phyloP scores from a whole-genome alignment of 1,140 invertebrate species.

The Doryteuthis pealeii region DNA sequence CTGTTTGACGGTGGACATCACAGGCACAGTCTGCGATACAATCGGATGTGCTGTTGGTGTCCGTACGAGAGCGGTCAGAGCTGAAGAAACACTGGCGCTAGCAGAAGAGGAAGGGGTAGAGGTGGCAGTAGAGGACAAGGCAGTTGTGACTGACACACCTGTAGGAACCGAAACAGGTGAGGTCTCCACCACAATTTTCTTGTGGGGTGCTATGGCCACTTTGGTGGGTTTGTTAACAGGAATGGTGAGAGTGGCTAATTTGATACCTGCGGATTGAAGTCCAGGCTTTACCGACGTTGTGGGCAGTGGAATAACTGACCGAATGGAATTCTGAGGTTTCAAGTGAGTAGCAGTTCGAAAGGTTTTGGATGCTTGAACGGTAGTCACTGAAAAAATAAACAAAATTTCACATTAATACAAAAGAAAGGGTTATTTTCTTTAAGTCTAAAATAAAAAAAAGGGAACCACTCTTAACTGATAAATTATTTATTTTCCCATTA shows the following conservation, averaged over 20 bases:
- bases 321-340: not conserved
- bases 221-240: not conserved
- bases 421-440: no score
- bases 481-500: no score
- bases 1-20: slow-evolving; percentile 1
- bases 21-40: slow-evolving; percentile 13
- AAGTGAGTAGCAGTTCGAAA: not conserved
- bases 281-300: not conserved
- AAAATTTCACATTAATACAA: no score
- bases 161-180: slow-evolving; percentile 7
- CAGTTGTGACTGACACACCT: not conserved
- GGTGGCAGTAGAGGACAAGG: slow-evolving; percentile 12
- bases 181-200: slow-evolving; percentile 2
- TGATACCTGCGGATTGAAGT: not conserved
- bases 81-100: not conserved
- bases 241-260: not conserved
- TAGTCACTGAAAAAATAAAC: not conserved
- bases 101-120: slow-evolving; percentile 6
- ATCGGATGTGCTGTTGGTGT: not conserved
- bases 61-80: slow-evolving; percentile 1
- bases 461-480: no score
- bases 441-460: no score
- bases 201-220: slow-evolving; percentile 14
- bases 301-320: not conserved
- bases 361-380: not conserved